phyloP scores from a whole-genome alignment of 2,888 invertebrate species.

The Acronicta leporina region DNA sequence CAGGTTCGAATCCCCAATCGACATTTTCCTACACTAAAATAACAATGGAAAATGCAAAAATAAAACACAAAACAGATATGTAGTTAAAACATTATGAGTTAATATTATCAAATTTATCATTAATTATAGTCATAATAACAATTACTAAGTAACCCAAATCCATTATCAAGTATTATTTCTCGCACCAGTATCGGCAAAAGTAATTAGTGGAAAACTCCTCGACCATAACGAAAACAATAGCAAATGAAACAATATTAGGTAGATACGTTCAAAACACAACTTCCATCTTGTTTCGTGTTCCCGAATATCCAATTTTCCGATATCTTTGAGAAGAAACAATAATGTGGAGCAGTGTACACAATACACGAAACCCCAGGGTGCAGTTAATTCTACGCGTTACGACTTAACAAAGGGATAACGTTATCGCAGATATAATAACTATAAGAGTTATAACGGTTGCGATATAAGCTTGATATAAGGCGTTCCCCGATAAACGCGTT shows the following conservation, averaged over 20 bases:
- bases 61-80: too few relatives aligned
- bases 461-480: conserved; percentile 27
- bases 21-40: too few relatives aligned
- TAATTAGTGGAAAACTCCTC: conserved; percentile 12
- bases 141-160: too few relatives aligned
- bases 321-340: conserved; percentile 33
- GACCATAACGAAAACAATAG: conserved; percentile 22
- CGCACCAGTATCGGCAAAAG: conserved; percentile 3
- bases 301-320: conserved; percentile 31
- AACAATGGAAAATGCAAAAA: too few relatives aligned
- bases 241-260: conserved; percentile 25
- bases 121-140: too few relatives aligned
- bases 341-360: conserved; percentile 17
- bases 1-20: too few relatives aligned
- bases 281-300: conserved; percentile 11
- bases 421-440: conserved; percentile 31
- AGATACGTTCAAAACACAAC: conserved; percentile 11
- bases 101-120: too few relatives aligned
- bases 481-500: conserved; percentile 25
- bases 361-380: conserved; percentile 24
- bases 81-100: too few relatives aligned
- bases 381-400: conserved; percentile 34
- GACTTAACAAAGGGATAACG: conserved; percentile 33
- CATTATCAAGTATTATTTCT: too few relatives aligned
- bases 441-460: background rate